phyloP scores from a whole-genome alignment of 2,113 vertebrate species.

The Platycercus adscitus region DNA sequence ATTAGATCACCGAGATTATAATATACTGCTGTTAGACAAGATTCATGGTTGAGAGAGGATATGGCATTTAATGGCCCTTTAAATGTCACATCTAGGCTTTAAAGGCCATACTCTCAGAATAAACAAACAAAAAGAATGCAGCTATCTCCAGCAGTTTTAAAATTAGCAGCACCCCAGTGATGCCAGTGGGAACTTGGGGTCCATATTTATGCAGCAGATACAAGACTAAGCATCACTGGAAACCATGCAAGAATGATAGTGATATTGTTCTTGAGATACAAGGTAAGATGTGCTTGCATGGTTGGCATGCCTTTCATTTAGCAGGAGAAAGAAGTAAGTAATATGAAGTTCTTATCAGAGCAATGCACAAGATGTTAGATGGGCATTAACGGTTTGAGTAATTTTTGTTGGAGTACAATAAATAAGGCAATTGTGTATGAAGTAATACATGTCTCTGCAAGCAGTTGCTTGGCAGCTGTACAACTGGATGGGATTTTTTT shows the following conservation, averaged over 20 bases:
- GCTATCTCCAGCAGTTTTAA: neutral
- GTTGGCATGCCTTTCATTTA: neutral
- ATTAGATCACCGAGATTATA: conserved; percentile 41
- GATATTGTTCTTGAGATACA: neutral
- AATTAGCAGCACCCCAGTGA: neutral
- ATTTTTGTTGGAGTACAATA: neutral
- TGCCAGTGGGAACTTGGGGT: neutral
- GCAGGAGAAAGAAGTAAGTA: neutral
- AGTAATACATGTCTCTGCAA: neutral
- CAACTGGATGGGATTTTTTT: neutral
- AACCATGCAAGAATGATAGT: neutral
- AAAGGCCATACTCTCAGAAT: neutral
- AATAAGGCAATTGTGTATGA: neutral
- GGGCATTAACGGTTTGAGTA: neutral
- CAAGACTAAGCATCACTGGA: neutral
- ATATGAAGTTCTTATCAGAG: neutral
- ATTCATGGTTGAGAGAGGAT: neutral
- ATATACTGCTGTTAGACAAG: conserved; percentile 26
- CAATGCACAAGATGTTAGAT: neutral
- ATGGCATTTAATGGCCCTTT: neutral
- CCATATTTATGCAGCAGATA: neutral
- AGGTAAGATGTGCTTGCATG: neutral
- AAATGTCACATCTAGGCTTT: conserved; percentile 32
- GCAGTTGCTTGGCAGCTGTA: neutral
- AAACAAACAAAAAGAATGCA: neutral